Conservation (phyloP, 2,888 invertebrate genomes). For the Lysandra bellargus region DNA sequence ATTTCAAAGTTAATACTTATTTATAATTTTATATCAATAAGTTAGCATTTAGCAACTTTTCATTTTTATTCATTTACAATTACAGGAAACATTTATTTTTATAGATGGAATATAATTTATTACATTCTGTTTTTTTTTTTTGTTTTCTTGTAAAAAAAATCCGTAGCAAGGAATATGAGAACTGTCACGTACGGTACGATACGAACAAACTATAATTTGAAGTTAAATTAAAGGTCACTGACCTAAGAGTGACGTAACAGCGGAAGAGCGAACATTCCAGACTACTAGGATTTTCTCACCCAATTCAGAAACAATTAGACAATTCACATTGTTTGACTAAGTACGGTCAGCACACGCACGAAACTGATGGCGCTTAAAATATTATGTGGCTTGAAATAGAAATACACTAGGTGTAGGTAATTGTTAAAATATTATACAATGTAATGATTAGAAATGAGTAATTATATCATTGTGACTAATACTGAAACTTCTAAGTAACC, state of each 20-base stretch:
- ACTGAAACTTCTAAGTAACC: neutral
- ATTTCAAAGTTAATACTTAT: no score
- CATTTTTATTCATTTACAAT: no score
- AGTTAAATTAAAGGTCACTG: constrained; percentile 51
- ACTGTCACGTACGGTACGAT: no score
- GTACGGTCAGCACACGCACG: constrained; percentile 18
- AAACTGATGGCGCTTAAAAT: neutral
- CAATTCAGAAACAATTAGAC: constrained; percentile 64
- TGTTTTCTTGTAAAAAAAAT: no score
- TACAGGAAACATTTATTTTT: no score
- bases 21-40: no score
- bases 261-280: constrained; percentile 55
- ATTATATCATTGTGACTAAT: neutral
- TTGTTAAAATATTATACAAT: neutral
- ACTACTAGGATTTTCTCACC: constrained; percentile 57
- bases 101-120: no score
- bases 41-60: no score
- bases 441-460: neutral
- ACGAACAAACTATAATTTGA: no score
- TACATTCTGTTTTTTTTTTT: no score
- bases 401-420: neutral
- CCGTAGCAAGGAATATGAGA: no score
- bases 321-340: constrained; percentile 55
- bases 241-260: constrained; percentile 53
- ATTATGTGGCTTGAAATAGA: neutral